Conservation (phyloP, 1,140 invertebrate genomes). For the Chionoecetes opilio region DNA sequence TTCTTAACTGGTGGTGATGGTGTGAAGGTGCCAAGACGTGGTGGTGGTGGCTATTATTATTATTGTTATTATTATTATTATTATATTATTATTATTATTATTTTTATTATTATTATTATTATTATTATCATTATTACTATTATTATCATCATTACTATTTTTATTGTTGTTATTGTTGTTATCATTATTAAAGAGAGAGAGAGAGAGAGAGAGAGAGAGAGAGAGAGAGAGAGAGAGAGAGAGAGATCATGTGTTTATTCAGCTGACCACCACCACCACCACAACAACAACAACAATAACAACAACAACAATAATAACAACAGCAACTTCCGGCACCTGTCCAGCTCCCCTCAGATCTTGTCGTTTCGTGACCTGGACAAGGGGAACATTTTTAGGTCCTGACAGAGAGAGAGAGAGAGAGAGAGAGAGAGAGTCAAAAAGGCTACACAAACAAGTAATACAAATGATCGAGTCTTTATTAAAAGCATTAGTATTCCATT, state of each 20-base stretch:
- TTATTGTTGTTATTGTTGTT: not conserved
- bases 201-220: constrained; percentile 18
- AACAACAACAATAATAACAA: not conserved
- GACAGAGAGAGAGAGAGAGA: constrained; percentile 8
- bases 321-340: not conserved
- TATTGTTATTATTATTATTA: not conserved
- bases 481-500: constrained; percentile 35
- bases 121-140: not conserved
- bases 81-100: not conserved
- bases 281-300: not conserved
- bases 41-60: not conserved
- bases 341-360: not conserved
- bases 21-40: not conserved
- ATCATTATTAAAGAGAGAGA: not conserved
- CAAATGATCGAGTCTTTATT: constrained; percentile 35
- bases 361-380: not conserved
- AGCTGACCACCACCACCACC: not conserved
- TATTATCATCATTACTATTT: not conserved
- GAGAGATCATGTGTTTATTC: not conserved
- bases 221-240: not conserved
- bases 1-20: not conserved
- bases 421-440: constrained; percentile 27
- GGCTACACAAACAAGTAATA: not conserved
- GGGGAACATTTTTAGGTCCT: no score
- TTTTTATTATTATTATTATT: not conserved